A percentile compares a stretch with the other conserved stretches of the same genome.
Conservation (phyloP, 1,140 invertebrate genomes). For the Zaprionus inermis region DNA sequence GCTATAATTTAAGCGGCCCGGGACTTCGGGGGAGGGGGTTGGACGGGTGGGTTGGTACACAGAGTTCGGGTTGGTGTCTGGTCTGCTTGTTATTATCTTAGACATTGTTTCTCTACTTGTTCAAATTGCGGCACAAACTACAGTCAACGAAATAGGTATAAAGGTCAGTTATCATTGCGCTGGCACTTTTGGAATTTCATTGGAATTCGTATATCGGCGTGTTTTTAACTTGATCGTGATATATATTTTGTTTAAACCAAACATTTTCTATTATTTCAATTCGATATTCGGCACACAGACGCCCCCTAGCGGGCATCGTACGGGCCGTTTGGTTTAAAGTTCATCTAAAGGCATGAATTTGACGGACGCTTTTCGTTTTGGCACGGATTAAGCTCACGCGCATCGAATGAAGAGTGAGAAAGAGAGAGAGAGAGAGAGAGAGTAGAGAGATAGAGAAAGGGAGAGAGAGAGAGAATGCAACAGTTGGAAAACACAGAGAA, state of each 20-base stretch:
- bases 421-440: slow-evolving; percentile 5
- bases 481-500: slow-evolving; percentile 2
- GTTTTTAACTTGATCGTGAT: slow-evolving; percentile 19
- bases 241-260: slow-evolving; percentile 63
- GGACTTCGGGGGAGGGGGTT: not conserved
- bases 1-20: slow-evolving; percentile 6
- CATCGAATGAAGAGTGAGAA: slow-evolving; percentile 28
- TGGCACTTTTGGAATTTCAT: slow-evolving; percentile 28
- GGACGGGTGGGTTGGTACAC: not conserved
- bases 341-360: slow-evolving; percentile 84
- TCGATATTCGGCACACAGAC: slow-evolving; percentile 12
- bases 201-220: slow-evolving; percentile 1
- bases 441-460: slow-evolving; percentile 11
- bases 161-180: slow-evolving; percentile 72
- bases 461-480: slow-evolving; percentile 16
- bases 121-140: slow-evolving; percentile 83
- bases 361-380: slow-evolving; percentile 84
- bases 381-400: slow-evolving; percentile 73
- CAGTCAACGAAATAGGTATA: slow-evolving; percentile 84
- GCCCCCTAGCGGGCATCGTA: not conserved
- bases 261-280: slow-evolving; percentile 31
- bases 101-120: slow-evolving; percentile 8
- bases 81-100: not conserved
- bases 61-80: slow-evolving; percentile 6
- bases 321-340: slow-evolving; percentile 78